phyloP scores from a whole-genome alignment of 2,888 invertebrate genomes.

The Conistra vaccinii region DNA sequence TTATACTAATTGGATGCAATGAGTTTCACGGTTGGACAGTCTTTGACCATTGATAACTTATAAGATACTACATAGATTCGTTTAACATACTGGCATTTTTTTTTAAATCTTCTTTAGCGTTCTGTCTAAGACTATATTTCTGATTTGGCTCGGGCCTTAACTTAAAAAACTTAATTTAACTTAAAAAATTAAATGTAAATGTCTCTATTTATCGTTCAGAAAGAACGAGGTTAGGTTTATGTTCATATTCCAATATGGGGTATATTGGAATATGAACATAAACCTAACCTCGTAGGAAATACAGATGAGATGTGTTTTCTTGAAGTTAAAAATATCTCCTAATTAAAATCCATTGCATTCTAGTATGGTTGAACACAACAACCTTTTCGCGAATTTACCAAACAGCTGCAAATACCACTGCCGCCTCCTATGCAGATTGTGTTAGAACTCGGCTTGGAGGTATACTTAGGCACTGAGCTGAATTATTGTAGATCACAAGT shows the following conservation, averaged over 20 bases:
- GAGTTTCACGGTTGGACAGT: background rate
- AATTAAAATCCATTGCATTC: background rate
- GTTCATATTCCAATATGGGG: no score
- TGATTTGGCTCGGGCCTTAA: no score
- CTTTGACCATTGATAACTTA: background rate
- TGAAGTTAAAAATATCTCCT: background rate
- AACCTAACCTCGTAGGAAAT: no score
- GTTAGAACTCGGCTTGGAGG: slow-evolving; percentile 27
- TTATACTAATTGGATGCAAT: slow-evolving; percentile 4
- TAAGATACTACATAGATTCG: no score
- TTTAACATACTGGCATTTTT: no score
- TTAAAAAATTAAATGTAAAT: no score
- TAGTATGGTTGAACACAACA: background rate
- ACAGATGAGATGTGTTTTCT: background rate
- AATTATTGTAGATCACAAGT: slow-evolving; percentile 19
- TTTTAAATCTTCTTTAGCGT: no score
- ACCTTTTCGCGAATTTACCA: background rate
- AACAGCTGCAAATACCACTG: slow-evolving; percentile 25
- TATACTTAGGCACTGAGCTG: slow-evolving; percentile 1
- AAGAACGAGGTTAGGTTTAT: no score
- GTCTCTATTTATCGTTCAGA: no score
- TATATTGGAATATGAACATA: no score
- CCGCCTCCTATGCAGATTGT: slow-evolving; percentile 57
- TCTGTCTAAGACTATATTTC: no score
- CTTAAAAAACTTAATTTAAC: no score